These are phyloP conservation scores for Kryptopterus vitreolus DNA, from an alignment of 2,797 vertebrate genomes.

Conservation along the genomic window DNA sequence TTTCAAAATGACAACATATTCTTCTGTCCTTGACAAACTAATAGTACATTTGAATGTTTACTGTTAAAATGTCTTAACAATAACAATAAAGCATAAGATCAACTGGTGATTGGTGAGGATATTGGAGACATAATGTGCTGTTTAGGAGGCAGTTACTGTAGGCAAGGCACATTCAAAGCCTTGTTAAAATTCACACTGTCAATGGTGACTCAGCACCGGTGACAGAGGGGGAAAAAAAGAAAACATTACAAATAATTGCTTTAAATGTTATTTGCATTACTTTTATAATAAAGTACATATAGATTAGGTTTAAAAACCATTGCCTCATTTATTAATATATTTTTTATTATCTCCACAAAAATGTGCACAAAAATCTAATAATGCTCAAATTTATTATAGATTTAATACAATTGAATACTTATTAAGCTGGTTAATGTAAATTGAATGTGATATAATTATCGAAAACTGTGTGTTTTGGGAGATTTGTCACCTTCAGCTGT, in stretches of 20 bases:
- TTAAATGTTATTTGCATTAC: neutral
- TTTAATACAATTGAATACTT: neutral
- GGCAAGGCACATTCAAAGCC: neutral
- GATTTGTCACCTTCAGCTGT: conserved; percentile 81
- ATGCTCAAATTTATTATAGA: too few species aligned
- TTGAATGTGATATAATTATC: neutral
- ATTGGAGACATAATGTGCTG: neutral
- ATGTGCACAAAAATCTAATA: too few species aligned
- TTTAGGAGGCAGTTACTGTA: neutral
- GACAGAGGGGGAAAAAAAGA: neutral
- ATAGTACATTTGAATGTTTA: neutral
- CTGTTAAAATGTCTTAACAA: neutral
- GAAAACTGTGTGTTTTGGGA: neutral
- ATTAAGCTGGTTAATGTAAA: neutral
- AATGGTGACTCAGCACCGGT: neutral
- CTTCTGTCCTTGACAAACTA: neutral
- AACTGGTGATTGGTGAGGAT: neutral
- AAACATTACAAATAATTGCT: neutral
- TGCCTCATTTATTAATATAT: neutral
- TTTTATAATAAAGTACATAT: neutral
- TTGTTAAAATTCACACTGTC: neutral
- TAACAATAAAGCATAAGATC: neutral
- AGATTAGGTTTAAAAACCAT: neutral
- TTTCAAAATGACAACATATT: neutral
- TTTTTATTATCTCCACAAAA: too few species aligned